Evolutionary conservation across 2,797 vertebrate genomes (phyloP).

Genomic region (Smutsia gigantea): DNA sequence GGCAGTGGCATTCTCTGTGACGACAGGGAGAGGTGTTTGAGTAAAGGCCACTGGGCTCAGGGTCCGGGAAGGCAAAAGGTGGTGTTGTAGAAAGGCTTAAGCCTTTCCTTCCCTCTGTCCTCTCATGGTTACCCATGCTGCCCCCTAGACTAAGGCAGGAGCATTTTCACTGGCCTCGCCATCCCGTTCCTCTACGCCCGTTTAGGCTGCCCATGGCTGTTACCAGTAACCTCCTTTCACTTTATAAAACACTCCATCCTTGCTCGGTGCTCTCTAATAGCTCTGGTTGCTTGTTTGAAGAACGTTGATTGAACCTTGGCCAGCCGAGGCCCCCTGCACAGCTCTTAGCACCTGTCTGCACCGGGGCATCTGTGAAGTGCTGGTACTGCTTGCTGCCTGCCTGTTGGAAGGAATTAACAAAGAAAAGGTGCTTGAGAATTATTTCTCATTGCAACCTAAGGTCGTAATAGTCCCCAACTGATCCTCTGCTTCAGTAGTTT

Average conservation of each 20-base stretch:
- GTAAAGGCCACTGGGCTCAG: neutral
- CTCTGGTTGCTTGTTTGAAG: neutral
- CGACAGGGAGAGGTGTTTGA: neutral
- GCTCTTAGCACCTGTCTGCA: neutral
- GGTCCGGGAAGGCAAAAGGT: neutral
- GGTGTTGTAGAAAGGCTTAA: neutral
- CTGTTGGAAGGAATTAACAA: neutral
- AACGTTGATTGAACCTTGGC: neutral
- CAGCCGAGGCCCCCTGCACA: no score
- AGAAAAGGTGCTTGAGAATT: neutral
- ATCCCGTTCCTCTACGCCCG: no score
- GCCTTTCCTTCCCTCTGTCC: neutral
- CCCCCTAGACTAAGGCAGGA: neutral
- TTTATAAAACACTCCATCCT: neutral
- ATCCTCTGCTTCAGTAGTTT: neutral
- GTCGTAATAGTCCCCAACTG: neutral
- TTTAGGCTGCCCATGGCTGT: neutral
- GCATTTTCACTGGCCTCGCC: neutral
- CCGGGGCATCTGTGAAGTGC: neutral
- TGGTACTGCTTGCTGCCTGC: neutral
- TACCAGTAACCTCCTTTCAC: neutral
- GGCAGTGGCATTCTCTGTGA: neutral
- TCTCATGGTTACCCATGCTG: rapidly evolving
- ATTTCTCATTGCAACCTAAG: neutral
- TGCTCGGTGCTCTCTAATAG: neutral